A percentile compares a stretch with the other conserved stretches of the same genome.
Conservation (phyloP, 30 jellyfish, hydroid and myxozoan genomes). For the Aurelia coerulea region DNA sequence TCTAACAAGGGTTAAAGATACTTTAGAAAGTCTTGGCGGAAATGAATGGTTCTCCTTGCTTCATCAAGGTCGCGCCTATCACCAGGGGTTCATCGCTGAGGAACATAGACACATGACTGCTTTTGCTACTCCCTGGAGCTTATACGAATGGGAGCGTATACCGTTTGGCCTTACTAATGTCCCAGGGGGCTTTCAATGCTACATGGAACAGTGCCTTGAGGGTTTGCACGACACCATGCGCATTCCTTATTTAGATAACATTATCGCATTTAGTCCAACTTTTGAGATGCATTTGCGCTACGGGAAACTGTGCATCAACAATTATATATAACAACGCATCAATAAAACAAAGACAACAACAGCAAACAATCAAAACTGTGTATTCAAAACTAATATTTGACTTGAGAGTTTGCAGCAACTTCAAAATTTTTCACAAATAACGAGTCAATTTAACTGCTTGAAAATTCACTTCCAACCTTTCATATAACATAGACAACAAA, state of each 20-base stretch:
- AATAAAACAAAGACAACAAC: too few species aligned
- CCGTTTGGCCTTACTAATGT: conserved; percentile 59
- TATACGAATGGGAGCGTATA: conserved; percentile 62
- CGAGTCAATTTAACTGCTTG: too few species aligned
- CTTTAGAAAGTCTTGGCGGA: conserved; percentile 42
- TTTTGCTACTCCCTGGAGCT: background rate
- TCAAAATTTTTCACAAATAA: too few species aligned
- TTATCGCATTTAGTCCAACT: conserved; percentile 12
- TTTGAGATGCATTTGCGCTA: too few species aligned
- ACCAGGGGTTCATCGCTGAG: background rate
- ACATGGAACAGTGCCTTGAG: conserved; percentile 51
- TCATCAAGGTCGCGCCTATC: conserved; percentile 38
- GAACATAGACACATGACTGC: conserved; percentile 54
- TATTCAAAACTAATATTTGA: too few species aligned
- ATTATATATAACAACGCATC: too few species aligned
- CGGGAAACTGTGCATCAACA: too few species aligned
- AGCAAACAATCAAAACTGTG: too few species aligned
- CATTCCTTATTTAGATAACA: conserved; percentile 46
- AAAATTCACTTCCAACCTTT: too few species aligned
- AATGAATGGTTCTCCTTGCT: conserved; percentile 32
- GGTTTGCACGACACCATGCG: conserved; percentile 22
- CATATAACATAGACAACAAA: too few species aligned
- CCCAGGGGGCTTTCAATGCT: conserved; percentile 64
- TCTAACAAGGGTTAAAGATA: conserved; percentile 17
- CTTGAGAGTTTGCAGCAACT: too few species aligned